Evolutionary conservation across 2,888 invertebrate species (phyloP).

Genomic region (Scaptomyza flava): DNA sequence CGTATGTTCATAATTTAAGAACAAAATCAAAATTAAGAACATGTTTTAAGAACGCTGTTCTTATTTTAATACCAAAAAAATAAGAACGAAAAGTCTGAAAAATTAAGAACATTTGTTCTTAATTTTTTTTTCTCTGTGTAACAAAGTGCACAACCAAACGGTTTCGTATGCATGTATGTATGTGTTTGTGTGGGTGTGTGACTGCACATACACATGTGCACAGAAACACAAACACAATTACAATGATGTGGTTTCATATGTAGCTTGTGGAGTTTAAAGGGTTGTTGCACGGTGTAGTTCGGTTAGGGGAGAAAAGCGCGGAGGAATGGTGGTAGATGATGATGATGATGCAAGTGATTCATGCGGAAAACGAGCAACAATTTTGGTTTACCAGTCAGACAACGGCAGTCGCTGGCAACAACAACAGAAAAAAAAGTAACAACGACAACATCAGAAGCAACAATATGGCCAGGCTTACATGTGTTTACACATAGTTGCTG

Average conservation of each 20-base stretch:
- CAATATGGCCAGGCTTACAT: too few species aligned
- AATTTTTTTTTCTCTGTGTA: too few species aligned
- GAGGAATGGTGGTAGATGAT: constrained; percentile 27
- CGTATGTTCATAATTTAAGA: too few species aligned
- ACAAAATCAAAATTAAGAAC: too few species aligned
- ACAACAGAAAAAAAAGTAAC: constrained; percentile 32
- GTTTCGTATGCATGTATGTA: constrained; percentile 34
- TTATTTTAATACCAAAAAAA: too few species aligned
- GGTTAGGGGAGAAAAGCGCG: constrained; percentile 11
- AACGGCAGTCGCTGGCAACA: constrained; percentile 54
- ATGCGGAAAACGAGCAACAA: constrained; percentile 78
- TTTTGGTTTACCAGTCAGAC: constrained; percentile 77
- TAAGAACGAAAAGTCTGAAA: too few species aligned
- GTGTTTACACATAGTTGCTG: constrained; percentile 2
- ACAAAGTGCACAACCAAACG: constrained; percentile 71
- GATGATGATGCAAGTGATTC: constrained; percentile 77
- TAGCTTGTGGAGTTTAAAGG: constrained; percentile 11
- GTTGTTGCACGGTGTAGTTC: not conserved
- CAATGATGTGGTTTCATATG: constrained; percentile 63
- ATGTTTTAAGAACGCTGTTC: too few species aligned
- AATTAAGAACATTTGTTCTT: too few species aligned
- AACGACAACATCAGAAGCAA: constrained; percentile 21
- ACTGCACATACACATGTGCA: constrained; percentile 38
- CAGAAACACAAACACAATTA: constrained; percentile 43
- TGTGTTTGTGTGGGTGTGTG: constrained; percentile 31